Evolutionary conservation across 2,888 invertebrate genomes (phyloP), one percentile per base, ranked within the genome.

Genomic region (Choristoneura rosaceana): DNA sequence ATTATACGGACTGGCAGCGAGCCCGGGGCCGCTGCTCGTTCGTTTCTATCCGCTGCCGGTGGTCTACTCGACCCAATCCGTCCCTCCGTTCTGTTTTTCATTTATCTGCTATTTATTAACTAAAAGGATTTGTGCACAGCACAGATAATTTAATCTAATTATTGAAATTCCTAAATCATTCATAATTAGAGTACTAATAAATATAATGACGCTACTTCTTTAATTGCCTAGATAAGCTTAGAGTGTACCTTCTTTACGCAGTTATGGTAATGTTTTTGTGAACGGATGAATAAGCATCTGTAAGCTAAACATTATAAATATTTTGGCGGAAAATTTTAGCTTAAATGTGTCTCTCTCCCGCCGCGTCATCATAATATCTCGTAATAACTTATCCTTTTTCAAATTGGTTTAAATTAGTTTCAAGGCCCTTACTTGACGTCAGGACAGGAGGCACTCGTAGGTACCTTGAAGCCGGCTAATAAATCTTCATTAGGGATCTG

Each of bases 401-500:
- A 61, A 74, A 58, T 69, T 55, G 10, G 64, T 70, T 70, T 64
- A 55, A 7, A 55, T 55, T 25, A 69, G 73, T 69, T 76, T 25
- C 55, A 55, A 47, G 73, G 59, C 34, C 65, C 73, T 71, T 75
- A 75, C 71, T 71, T 74, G 75, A 25, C 4, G 52, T 43, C 59
- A 58, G 71, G 69, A 12, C 2, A 25, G 25, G 25, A 25, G 25
- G 25, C n/a, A n/a, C n/a, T n/a, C n/a, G n/a, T 25, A 25, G 66
- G 71, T 76, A 69, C 74, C 71, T 76, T 74, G 73, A 75, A 74
- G 77, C 76, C 70, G 75, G 71, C 71, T 79, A 79, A 88, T 89
- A 89, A 89, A 90, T 90, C 89, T 87, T 85, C 84, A 85, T 90
- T 85, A 88, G 78, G 78, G 67, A 17, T 9, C 52, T 52, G 52